Evolutionary conservation across 2,888 invertebrate species (phyloP), one percentile per base, ranked within the genome.

Genomic region (Urechis unicinctus): DNA sequence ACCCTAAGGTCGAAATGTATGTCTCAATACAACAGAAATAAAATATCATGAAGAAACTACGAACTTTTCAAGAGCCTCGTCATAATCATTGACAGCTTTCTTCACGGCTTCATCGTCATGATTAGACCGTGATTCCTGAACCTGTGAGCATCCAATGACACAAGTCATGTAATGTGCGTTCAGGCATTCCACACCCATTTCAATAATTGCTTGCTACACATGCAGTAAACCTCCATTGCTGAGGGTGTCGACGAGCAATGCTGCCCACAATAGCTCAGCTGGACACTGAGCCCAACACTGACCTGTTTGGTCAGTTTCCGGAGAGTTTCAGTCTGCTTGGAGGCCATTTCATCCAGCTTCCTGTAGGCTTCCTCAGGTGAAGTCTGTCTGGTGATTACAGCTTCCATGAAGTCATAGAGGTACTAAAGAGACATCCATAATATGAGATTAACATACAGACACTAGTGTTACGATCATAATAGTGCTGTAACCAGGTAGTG

Each of bases 331-430:
- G 93, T 89, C 71, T 94, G 88, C 67, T 89, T 88, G 26, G 89
- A 89, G 1, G 92, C 91, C 65, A 98, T 85, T 60, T 91, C 91
- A 72, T 97, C 97, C 64, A 98, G 86, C 77, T 96, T 96, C 69
- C 89, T 87, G 61, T 77, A 78, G 0, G 97, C 96, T 72, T 96
- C 92, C 68, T 93, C 93, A 0, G 93, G 89, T 0, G 96, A 92
- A 1, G 96, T 94, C 81, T 97, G 96, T 68, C 94, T 90, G 0
- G 93, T 95, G 68, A 98, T 97, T 48, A 97, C 82, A 0, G 97
- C 95, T 75, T 98, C 97, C 73, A 98, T 79, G 70, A 96, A 93
- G 73, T 95, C 94, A 73, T 93, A 95, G 47, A 95, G 80, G 78
- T 94, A 95, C 83, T 61, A 79, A 75, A 71, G 58, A 55, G 59